phyloP scores from a whole-genome alignment of 2,113 vertebrate genomes.

The Gavialis gangeticus region DNA sequence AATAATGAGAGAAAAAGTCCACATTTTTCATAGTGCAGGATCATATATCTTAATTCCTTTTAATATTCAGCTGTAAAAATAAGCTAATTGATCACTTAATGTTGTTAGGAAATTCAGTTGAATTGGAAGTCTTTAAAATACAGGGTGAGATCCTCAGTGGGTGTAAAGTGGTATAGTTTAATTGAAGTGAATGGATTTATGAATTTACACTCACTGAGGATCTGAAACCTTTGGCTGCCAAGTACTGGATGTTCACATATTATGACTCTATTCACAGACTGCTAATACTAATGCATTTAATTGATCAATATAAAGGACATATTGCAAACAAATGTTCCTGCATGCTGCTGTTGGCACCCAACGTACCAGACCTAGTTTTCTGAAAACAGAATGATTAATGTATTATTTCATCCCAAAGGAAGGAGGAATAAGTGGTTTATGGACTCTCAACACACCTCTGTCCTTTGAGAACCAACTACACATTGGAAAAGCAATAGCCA shows the following conservation, averaged over 20 bases:
- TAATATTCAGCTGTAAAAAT: not conserved
- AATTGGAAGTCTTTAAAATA: not conserved
- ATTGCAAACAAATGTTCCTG: not conserved
- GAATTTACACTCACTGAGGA: not conserved
- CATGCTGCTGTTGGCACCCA: not conserved
- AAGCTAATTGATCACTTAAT: too few species aligned
- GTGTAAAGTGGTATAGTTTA: not conserved
- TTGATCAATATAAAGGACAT: not conserved
- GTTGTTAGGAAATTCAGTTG: not conserved
- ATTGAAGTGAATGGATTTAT: not conserved
- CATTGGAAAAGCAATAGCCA: not conserved
- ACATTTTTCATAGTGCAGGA: not conserved
- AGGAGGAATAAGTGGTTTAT: not conserved
- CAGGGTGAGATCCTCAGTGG: not conserved
- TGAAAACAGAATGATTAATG: not conserved
- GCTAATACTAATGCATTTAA: not conserved
- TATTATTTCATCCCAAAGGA: not conserved
- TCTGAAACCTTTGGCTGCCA: not conserved
- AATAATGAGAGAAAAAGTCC: not conserved
- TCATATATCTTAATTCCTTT: not conserved
- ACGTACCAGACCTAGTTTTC: accelerated
- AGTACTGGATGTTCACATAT: not conserved
- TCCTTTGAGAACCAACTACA: not conserved
- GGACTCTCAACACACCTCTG: not conserved
- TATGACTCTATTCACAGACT: not conserved